Evolutionary conservation across 2,797 vertebrate genomes (phyloP).

Genomic region (Gymnocypris eckloni): DNA sequence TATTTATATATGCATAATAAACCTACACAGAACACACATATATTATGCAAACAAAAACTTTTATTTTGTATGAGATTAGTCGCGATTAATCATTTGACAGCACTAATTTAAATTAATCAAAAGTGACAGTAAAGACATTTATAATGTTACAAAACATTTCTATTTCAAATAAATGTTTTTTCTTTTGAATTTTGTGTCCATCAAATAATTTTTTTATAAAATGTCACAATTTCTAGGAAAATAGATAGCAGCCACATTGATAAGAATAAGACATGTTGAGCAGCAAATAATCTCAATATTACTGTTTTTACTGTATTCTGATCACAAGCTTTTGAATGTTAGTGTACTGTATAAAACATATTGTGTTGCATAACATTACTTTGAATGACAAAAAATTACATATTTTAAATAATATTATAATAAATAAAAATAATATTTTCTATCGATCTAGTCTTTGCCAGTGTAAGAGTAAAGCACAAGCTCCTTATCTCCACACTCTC

Average conservation of each 20-base stretch:
- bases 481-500: conserved; percentile 11
- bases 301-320: not conserved
- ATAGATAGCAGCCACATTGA: not conserved
- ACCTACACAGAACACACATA: too few species aligned
- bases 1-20: too few species aligned
- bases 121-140: not conserved
- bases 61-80: too few species aligned
- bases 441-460: not conserved
- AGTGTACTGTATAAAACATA: not conserved
- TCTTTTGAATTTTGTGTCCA: not conserved
- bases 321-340: too few species aligned
- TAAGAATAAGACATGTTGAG: not conserved
- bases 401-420: too few species aligned
- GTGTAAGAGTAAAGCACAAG: not conserved
- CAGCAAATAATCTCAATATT: not conserved
- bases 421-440: not conserved
- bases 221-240: not conserved
- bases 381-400: not conserved
- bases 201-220: not conserved
- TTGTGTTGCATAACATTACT: not conserved
- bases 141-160: not conserved
- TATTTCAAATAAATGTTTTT: not conserved
- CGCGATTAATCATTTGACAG: too few species aligned
- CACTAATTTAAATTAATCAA: not conserved
- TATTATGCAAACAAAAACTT: too few species aligned